phyloP scores from a whole-genome alignment of 2,797 vertebrate genomes.

The Chaetophractus vellerosus region DNA sequence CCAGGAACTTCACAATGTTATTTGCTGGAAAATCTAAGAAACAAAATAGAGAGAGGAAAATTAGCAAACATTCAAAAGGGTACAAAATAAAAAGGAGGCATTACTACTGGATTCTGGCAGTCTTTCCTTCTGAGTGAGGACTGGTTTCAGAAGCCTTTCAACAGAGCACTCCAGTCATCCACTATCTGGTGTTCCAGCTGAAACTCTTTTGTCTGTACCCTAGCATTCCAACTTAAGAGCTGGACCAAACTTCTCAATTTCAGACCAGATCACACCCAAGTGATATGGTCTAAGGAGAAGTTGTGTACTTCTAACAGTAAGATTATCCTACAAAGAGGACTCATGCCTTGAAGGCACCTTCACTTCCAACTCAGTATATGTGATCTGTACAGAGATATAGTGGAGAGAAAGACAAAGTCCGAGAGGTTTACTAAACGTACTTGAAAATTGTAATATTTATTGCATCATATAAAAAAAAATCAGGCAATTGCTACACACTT shows the following conservation, averaged over 20 bases:
- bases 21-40: conserved; percentile 97
- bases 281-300: neutral
- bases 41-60: neutral
- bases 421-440: neutral
- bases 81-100: neutral
- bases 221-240: neutral
- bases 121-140: neutral
- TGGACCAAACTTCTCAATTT: neutral
- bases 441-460: neutral
- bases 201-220: neutral
- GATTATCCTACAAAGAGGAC: neutral
- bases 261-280: neutral
- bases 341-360: neutral
- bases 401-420: neutral
- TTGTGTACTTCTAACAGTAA: neutral
- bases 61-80: conserved; percentile 58
- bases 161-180: neutral
- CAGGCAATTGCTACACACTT: neutral
- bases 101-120: neutral
- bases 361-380: neutral
- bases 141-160: neutral
- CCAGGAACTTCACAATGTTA: conserved; percentile 98
- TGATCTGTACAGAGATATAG: neutral
- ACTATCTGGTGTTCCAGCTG: neutral
- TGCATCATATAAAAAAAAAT: neutral